Evolutionary conservation across 2,888 invertebrate genomes (phyloP).

Genomic region (Drosophila prostipennis): DNA sequence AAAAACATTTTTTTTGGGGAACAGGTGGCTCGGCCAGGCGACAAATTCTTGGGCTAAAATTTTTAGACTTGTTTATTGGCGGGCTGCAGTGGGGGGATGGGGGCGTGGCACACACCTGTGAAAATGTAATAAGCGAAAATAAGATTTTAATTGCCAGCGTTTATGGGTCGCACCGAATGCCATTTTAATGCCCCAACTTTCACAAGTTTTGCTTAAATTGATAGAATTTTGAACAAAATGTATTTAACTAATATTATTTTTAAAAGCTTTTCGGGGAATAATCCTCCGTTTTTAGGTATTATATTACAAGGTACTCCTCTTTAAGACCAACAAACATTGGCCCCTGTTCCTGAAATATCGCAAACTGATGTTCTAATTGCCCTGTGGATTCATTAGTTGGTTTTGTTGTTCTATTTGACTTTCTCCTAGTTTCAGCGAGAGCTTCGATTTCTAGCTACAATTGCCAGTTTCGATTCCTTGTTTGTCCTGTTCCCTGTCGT

Average conservation of each 20-base stretch:
- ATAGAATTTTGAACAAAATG: neutral
- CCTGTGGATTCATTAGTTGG: slow-evolving; percentile 19
- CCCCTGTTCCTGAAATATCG: neutral
- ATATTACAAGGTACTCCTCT: neutral
- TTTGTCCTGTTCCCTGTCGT: slow-evolving; percentile 20
- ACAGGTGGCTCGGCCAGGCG: slow-evolving; percentile 66
- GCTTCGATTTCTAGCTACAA: slow-evolving; percentile 12
- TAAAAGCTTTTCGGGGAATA: no score
- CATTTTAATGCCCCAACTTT: slow-evolving; percentile 58
- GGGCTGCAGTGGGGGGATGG: neutral
- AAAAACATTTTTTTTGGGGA: slow-evolving; percentile 41
- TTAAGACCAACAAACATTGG: neutral
- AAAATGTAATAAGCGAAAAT: slow-evolving; percentile 77
- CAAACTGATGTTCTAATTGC: slow-evolving; percentile 18
- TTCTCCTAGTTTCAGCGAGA: neutral
- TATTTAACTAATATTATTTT: no score
- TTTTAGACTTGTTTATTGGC: slow-evolving; percentile 76
- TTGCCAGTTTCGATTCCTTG: slow-evolving; percentile 7
- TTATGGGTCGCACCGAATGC: slow-evolving; percentile 65
- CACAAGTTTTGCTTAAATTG: neutral
- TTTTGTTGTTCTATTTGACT: slow-evolving; percentile 24
- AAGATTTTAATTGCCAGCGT: slow-evolving; percentile 77
- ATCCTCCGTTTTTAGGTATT: neutral
- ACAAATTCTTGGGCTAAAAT: slow-evolving; percentile 64
- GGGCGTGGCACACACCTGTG: slow-evolving; percentile 53